Conservation (phyloP, 2,888 invertebrate species). For the Sabellastarte sp. region DNA sequence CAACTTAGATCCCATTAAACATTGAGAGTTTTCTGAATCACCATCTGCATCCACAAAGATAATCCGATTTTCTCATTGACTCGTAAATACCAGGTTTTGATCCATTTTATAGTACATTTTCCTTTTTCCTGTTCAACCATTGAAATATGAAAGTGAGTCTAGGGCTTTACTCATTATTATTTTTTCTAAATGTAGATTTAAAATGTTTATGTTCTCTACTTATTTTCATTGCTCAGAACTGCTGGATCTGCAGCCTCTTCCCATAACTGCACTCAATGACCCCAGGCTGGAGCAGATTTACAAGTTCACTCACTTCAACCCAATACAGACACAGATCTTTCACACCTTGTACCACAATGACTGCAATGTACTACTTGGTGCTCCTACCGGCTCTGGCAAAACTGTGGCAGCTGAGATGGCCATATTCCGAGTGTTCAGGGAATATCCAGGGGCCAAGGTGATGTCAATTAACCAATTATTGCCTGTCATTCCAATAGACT, state of each 20-base stretch:
- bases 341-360: constrained; percentile 94
- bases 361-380: constrained; percentile 81
- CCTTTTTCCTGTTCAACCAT: no score
- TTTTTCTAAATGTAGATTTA: not conserved
- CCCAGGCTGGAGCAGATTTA: constrained; percentile 78
- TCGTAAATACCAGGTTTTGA: no score
- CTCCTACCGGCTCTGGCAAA: constrained; percentile 96
- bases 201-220: not conserved
- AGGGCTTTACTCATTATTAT: not conserved
- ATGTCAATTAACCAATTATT: no score
- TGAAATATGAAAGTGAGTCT: no score
- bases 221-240: constrained; percentile 68
- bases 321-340: constrained; percentile 96
- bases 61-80: no score
- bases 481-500: no score
- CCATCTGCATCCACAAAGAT: no score
- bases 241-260: constrained; percentile 84
- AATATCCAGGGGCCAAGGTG: constrained; percentile 68
- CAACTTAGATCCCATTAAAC: no score
- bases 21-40: no score
- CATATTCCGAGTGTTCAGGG: constrained; percentile 86
- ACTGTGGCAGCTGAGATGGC: constrained; percentile 98
- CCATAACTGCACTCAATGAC: constrained; percentile 79
- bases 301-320: constrained; percentile 93
- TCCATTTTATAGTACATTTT: no score